phyloP scores from a whole-genome alignment of 2,888 invertebrate genomes.

The Cephalotes varians region DNA sequence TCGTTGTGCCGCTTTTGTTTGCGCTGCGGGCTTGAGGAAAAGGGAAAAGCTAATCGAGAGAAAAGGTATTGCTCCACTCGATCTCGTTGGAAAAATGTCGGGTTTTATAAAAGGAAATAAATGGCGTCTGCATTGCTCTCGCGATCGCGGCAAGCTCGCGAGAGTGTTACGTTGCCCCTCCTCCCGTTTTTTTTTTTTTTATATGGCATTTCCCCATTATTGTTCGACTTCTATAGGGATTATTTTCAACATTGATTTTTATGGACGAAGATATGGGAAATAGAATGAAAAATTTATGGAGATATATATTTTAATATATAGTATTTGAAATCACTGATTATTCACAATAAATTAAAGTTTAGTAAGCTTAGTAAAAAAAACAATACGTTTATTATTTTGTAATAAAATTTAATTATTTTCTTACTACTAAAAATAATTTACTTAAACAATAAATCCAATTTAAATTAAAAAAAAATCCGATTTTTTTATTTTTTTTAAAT shows the following conservation, averaged over 20 bases:
- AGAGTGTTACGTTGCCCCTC: not conserved
- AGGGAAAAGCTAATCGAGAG: conserved; percentile 53
- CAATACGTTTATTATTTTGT: no score
- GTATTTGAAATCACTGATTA: no score
- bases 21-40: conserved; percentile 35
- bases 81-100: conserved; percentile 52
- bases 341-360: no score
- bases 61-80: conserved; percentile 54
- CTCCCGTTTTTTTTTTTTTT: not conserved
- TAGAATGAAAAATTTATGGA: not conserved
- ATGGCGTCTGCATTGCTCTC: conserved; percentile 36
- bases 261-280: not conserved
- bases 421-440: no score
- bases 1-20: conserved; percentile 40
- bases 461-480: no score
- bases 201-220: conserved; percentile 15
- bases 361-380: no score
- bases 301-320: not conserved
- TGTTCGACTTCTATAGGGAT: conserved; percentile 20
- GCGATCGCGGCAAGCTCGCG: conserved; percentile 32
- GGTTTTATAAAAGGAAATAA: conserved; percentile 49
- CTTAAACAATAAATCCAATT: no score
- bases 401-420: no score
- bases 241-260: conserved; percentile 24
- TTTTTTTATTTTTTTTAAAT: no score